Percentiles rank a stretch among this genome's conserved stretches.
phyloP scores from a whole-genome alignment of 2,797 vertebrate species.

The Urophycis tenuis region DNA sequence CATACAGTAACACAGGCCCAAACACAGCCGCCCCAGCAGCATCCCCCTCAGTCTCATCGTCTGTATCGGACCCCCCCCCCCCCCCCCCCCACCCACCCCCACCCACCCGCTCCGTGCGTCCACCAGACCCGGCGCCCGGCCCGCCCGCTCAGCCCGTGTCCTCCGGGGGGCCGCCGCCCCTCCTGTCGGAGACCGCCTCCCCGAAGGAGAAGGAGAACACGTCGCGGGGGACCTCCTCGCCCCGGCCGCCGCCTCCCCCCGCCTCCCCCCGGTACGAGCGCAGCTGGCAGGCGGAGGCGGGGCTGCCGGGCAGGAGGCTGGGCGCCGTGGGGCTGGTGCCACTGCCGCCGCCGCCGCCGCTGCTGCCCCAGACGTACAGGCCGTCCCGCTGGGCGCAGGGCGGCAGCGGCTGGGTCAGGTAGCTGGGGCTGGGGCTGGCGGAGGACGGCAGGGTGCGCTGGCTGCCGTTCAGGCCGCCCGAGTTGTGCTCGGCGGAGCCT shows the following conservation, averaged over 20 bases:
- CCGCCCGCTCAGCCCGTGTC: slow-evolving; percentile 52
- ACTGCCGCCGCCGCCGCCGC: slow-evolving; percentile 51
- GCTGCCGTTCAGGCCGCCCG: slow-evolving; percentile 82
- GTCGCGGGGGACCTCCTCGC: slow-evolving; percentile 22
- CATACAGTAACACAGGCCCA: slow-evolving; percentile 31
- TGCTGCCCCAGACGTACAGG: slow-evolving; percentile 71
- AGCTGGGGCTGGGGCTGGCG: slow-evolving; percentile 80
- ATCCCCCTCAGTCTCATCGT: slow-evolving; percentile 29
- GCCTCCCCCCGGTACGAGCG: slow-evolving; percentile 35
- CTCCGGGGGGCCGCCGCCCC: slow-evolving; percentile 33
- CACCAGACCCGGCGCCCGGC: slow-evolving; percentile 3
- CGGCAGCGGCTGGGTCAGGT: slow-evolving; percentile 69
- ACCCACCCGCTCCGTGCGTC: not conserved
- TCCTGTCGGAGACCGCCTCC: slow-evolving; percentile 54
- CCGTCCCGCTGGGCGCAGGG: slow-evolving; percentile 71
- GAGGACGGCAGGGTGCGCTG: slow-evolving; percentile 84
- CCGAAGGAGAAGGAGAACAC: slow-evolving; percentile 64
- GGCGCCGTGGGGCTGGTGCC: slow-evolving; percentile 60
- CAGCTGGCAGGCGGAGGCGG: slow-evolving; percentile 37
- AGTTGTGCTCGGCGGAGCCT: slow-evolving; percentile 79
- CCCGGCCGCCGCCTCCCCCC: slow-evolving; percentile 34
- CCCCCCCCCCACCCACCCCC: not conserved
- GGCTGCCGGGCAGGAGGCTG: slow-evolving; percentile 59
- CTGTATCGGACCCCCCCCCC: not conserved
- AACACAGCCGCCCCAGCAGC: slow-evolving; percentile 52